Conservation (phyloP, 2,888 invertebrate genomes). For the Oegoconia quadripuncta region DNA sequence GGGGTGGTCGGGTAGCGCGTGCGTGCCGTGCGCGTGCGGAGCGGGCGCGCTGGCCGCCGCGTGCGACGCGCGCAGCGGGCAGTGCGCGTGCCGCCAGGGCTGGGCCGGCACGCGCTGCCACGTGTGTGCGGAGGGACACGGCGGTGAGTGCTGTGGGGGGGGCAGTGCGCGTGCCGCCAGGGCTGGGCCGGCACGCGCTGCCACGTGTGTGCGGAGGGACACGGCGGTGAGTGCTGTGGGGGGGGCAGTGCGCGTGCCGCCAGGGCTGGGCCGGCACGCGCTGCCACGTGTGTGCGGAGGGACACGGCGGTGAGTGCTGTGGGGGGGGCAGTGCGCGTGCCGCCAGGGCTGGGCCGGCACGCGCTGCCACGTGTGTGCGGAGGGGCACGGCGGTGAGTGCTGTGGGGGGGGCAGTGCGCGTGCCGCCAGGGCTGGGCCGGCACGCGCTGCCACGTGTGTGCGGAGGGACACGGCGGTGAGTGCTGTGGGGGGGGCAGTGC, state of each 20-base stretch:
- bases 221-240: conserved; percentile 42
- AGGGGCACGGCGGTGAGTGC: conserved; percentile 47
- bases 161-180: conserved; percentile 87
- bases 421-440: no score
- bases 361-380: conserved; percentile 84
- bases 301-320: conserved; percentile 44
- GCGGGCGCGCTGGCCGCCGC: conserved; percentile 84
- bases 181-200: conserved; percentile 87
- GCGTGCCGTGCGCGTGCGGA: conserved; percentile 87
- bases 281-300: conserved; percentile 82
- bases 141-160: conserved; percentile 60
- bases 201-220: conserved; percentile 77
- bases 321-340: conserved; percentile 88
- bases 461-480: no score
- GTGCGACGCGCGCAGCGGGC: conserved; percentile 86
- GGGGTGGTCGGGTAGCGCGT: conserved; percentile 75
- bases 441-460: no score
- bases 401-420: no score
- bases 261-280: conserved; percentile 84
- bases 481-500: no score
- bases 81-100: conserved; percentile 86
- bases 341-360: conserved; percentile 84
- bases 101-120: conserved; percentile 87
- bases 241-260: conserved; percentile 88
- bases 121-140: conserved; percentile 73